A percentile compares a stretch with the other conserved stretches of the same genome.
These are phyloP conservation scores for Brevimyrus niger DNA, from an alignment of 2,113 vertebrate species.

Conservation along the genomic window DNA sequence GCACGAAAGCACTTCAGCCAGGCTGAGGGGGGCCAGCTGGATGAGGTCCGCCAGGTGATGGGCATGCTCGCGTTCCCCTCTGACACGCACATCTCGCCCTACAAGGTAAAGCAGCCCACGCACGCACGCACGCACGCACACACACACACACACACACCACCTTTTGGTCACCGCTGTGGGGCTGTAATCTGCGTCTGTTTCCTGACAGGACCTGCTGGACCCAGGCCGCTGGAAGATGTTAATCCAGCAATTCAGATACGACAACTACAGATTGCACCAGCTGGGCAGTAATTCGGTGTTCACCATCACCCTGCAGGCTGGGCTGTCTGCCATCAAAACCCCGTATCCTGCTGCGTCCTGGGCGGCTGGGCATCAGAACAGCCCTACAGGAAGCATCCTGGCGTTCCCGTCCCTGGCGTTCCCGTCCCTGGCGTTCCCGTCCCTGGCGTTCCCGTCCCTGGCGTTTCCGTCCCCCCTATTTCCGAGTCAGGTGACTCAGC, in stretches of 20 bases:
- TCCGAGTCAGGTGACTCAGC: neutral
- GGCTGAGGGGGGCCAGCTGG: slow-evolving; percentile 93
- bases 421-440: too few relatives aligned
- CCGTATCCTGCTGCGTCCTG: slow-evolving; percentile 81
- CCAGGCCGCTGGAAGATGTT: slow-evolving; percentile 97
- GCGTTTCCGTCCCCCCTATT: neutral
- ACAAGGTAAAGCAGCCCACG: slow-evolving; percentile 69
- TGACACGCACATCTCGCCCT: slow-evolving; percentile 96
- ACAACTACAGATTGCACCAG: slow-evolving; percentile 98
- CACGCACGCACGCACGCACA: neutral
- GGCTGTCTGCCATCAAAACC: slow-evolving; percentile 97
- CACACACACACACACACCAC: neutral
- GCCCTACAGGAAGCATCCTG: neutral
- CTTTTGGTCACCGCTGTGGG: neutral
- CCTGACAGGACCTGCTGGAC: slow-evolving; percentile 87
- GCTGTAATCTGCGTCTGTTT: neutral
- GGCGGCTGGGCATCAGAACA: neutral
- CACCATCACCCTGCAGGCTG: slow-evolving; percentile 95
- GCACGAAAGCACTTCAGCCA: slow-evolving; percentile 98
- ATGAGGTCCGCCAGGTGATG: slow-evolving; percentile 98
- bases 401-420: neutral
- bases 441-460: too few relatives aligned
- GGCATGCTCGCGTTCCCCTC: slow-evolving; percentile 98
- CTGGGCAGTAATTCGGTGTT: slow-evolving; percentile 98
- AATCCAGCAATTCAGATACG: slow-evolving; percentile 97